These are phyloP conservation scores for Tetramorium alpestre DNA, from an alignment of 1,140 invertebrate species.

Conservation along the genomic window DNA sequence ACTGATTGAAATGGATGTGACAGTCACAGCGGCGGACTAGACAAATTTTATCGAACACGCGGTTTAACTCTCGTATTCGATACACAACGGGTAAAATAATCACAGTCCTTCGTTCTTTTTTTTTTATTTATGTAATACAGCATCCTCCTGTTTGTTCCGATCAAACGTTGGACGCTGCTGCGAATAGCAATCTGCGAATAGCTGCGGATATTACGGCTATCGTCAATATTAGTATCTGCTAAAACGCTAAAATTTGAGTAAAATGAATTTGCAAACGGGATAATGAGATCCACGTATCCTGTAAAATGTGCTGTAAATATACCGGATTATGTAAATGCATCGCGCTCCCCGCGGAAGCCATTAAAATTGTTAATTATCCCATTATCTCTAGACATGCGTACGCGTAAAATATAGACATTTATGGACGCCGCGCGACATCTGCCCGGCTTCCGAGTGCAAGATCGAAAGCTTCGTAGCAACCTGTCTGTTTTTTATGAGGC, in stretches of 20 bases:
- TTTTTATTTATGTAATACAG: slow-evolving; percentile 43
- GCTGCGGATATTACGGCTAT: slow-evolving; percentile 42
- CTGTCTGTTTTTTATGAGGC: slow-evolving; percentile 55
- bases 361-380: slow-evolving; percentile 52
- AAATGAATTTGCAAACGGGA: slow-evolving; percentile 46
- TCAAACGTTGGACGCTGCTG: slow-evolving; percentile 43
- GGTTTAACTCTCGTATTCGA: slow-evolving; percentile 7
- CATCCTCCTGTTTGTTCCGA: slow-evolving; percentile 49
- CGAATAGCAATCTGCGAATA: slow-evolving; percentile 30
- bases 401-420: slow-evolving; percentile 55
- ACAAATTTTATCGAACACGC: slow-evolving; percentile 12
- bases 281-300: slow-evolving; percentile 40
- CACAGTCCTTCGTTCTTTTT: slow-evolving; percentile 16
- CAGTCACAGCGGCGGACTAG: not conserved
- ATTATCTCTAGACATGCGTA: slow-evolving; percentile 25
- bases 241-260: slow-evolving; percentile 45
- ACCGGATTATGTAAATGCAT: slow-evolving; percentile 21
- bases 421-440: slow-evolving; percentile 58
- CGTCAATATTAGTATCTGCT: slow-evolving; percentile 50
- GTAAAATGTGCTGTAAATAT: slow-evolving; percentile 25
- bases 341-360: not conserved
- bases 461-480: slow-evolving; percentile 58
- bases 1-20: slow-evolving; percentile 24
- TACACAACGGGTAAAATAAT: slow-evolving; percentile 33
- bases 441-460: slow-evolving; percentile 55